Percentiles rank a stretch among this genome's conserved stretches.
These are phyloP conservation scores for Chymomyza procnemis DNA, from an alignment of 2,888 invertebrate genomes.

Conservation along the genomic window DNA sequence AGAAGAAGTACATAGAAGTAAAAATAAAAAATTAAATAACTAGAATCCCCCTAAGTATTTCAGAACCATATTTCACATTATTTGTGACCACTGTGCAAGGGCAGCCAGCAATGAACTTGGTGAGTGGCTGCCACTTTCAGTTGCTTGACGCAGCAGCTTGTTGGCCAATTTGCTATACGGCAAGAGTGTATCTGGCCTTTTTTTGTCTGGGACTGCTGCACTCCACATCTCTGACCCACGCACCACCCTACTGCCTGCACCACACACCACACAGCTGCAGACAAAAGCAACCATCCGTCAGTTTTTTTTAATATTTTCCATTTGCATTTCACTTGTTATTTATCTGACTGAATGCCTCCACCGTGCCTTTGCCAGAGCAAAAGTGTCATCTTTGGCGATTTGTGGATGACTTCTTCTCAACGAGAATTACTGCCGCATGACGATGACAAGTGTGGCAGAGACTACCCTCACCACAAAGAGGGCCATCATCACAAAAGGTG, in stretches of 20 bases:
- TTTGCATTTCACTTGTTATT: slow-evolving; percentile 71
- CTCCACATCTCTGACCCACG: not conserved
- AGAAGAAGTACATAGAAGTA: too few relatives aligned
- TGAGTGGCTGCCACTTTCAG: slow-evolving; percentile 14
- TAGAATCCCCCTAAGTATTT: too few relatives aligned
- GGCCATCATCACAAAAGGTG: not conserved
- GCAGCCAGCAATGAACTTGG: slow-evolving; percentile 50
- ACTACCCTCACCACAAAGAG: not conserved
- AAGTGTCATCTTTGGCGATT: slow-evolving; percentile 2
- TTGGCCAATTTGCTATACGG: slow-evolving; percentile 40
- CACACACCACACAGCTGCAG: not conserved
- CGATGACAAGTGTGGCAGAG: not conserved
- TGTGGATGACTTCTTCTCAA: slow-evolving; percentile 11
- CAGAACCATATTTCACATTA: not conserved
- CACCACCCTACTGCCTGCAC: not conserved
- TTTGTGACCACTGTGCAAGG: slow-evolving; percentile 36
- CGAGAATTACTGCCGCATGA: not conserved
- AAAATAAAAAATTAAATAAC: too few relatives aligned
- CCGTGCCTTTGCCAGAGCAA: not conserved
- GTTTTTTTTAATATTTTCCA: slow-evolving; percentile 75
- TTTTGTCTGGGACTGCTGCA: slow-evolving; percentile 32
- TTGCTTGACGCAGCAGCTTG: not conserved
- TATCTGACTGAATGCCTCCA: slow-evolving; percentile 51
- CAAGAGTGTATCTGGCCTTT: not conserved
- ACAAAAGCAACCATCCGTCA: slow-evolving; percentile 72